Percentiles rank a stretch among this genome's conserved stretches.
These are phyloP conservation scores for Oncorhynchus keta DNA, from an alignment of 2,113 vertebrate genomes.

Conservation along the genomic window DNA sequence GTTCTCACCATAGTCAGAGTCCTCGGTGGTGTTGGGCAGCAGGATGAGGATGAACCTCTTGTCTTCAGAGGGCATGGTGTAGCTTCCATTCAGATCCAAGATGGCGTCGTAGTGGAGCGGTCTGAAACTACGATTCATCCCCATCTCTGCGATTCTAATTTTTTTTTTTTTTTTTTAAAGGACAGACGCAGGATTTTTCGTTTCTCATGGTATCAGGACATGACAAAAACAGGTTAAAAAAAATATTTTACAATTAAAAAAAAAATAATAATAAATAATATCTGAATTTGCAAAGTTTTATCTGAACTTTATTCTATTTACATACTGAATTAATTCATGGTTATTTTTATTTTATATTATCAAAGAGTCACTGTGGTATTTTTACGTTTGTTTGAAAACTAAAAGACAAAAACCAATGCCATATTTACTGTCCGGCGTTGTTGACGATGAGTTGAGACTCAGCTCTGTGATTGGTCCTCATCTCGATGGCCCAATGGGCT, in stretches of 20 bases:
- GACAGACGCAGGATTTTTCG: neutral
- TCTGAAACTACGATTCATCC: neutral
- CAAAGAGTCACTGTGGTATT: too few species aligned
- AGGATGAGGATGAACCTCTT: conserved; percentile 80
- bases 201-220: too few species aligned
- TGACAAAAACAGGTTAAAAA: too few species aligned
- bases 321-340: too few species aligned
- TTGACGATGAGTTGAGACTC: conserved; percentile 82
- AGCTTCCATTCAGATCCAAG: conserved; percentile 41
- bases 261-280: too few species aligned
- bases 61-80: conserved; percentile 60
- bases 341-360: too few species aligned
- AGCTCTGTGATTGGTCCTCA: conserved; percentile 82
- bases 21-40: conserved; percentile 47
- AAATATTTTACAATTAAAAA: too few species aligned
- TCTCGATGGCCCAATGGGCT: conserved; percentile 74
- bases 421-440: conserved; percentile 77
- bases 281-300: too few species aligned
- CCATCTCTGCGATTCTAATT: conserved; percentile 74
- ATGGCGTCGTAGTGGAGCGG: conserved; percentile 78
- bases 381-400: too few species aligned
- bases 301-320: too few species aligned
- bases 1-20: conserved; percentile 21
- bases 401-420: too few species aligned
- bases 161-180: too few species aligned